Conservation (phyloP, 92 coral and sea anemone species). For the Micromussa lordhowensis region DNA sequence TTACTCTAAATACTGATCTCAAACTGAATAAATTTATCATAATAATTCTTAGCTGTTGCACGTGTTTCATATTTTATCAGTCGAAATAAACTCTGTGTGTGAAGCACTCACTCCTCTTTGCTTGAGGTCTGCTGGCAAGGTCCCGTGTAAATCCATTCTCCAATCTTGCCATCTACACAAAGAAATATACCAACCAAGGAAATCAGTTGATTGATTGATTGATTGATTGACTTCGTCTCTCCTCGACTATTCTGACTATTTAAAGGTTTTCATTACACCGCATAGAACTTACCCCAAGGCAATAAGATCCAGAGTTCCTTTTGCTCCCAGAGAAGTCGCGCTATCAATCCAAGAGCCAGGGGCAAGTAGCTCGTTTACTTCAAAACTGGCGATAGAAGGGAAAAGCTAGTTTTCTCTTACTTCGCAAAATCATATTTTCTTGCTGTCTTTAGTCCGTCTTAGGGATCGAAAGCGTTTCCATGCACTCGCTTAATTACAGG, state of each 20-base stretch:
- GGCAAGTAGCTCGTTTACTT: constrained; percentile 90
- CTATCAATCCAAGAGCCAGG: constrained; percentile 93
- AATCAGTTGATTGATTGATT: no score
- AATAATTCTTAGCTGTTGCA: no score
- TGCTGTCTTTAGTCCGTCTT: no score
- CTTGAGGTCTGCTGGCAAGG: constrained; percentile 83
- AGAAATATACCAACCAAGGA: not conserved
- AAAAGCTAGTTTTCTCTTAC: not conserved
- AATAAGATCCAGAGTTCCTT: constrained; percentile 79
- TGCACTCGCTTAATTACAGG: no score
- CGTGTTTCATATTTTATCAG: no score
- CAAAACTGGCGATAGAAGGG: constrained; percentile 63
- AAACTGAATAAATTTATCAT: no score
- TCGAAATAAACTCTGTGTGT: not conserved
- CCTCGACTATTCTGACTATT: no score
- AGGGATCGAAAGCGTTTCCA: no score
- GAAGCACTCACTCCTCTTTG: constrained; percentile 81
- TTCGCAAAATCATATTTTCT: no score
- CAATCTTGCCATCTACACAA: constrained; percentile 84
- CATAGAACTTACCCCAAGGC: constrained; percentile 67
- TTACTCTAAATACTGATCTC: no score
- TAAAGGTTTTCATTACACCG: not conserved
- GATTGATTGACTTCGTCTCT: no score
- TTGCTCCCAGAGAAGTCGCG: constrained; percentile 79
- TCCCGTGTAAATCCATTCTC: constrained; percentile 91